Conservation (phyloP, 2,113 vertebrate species). For the Colius striatus region DNA sequence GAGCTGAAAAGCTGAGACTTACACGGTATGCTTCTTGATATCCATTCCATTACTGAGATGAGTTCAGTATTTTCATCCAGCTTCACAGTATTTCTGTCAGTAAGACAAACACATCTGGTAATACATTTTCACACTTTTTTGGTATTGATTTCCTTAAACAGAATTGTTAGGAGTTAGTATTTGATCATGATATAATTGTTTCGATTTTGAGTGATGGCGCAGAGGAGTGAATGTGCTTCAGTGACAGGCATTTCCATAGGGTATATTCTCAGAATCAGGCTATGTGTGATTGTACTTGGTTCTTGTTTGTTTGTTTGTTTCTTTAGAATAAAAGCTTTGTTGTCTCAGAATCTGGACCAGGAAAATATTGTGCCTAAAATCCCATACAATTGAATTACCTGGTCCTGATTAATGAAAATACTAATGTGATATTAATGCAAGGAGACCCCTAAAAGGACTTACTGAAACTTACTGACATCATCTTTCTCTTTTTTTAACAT, state of each 20-base stretch:
- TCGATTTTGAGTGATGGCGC: background rate
- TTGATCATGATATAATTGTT: background rate
- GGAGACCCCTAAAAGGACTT: background rate
- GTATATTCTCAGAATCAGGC: background rate
- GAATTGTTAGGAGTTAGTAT: background rate
- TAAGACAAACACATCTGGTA: background rate
- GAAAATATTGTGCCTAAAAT: background rate
- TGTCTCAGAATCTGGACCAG: background rate
- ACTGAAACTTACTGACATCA: background rate
- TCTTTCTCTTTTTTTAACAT: background rate
- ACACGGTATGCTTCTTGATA: fast-evolving
- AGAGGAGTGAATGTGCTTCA: background rate
- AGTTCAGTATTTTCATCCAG: background rate
- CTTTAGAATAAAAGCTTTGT: background rate
- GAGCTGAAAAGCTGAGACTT: background rate
- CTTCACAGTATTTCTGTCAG: background rate
- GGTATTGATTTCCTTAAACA: background rate
- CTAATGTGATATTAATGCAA: background rate
- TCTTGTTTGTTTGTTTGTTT: background rate
- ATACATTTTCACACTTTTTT: background rate
- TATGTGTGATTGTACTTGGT: background rate
- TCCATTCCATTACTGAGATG: background rate
- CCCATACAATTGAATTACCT: background rate
- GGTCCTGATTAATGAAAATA: background rate
- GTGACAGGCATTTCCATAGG: background rate